These are phyloP conservation scores for Acomys russatus DNA, from an alignment of 2,797 vertebrate genomes.

Conservation along the genomic window DNA sequence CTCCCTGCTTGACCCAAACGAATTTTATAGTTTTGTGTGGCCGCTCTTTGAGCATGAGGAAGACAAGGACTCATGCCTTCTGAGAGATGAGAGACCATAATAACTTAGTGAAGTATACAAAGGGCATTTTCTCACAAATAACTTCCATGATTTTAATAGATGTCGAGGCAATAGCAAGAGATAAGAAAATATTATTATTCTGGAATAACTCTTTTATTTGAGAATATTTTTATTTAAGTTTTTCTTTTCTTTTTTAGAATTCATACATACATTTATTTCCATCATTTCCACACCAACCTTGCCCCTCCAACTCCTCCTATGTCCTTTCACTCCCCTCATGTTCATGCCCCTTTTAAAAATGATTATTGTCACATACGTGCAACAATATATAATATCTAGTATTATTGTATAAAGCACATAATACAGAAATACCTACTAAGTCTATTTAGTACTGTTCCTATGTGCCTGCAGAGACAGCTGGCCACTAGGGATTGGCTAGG, in stretches of 20 bases:
- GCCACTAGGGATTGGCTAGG: neutral
- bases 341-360: neutral
- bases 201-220: neutral
- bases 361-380: neutral
- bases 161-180: conserved; percentile 39
- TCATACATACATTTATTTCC: neutral
- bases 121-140: neutral
- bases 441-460: neutral
- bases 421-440: neutral
- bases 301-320: too few species aligned
- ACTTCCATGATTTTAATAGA: conserved; percentile 16
- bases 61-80: neutral
- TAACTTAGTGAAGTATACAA: neutral
- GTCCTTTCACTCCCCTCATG: neutral
- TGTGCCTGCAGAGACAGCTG: too few species aligned
- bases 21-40: neutral
- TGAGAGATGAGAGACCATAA: neutral
- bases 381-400: neutral
- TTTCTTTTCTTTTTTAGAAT: neutral
- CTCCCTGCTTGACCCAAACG: neutral
- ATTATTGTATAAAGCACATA: neutral
- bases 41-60: neutral
- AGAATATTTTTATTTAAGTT: neutral
- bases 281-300: neutral
- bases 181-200: neutral